These are phyloP conservation scores for Plebejus melissa DNA, from an alignment of 2,888 invertebrate genomes.

Conservation along the genomic window DNA sequence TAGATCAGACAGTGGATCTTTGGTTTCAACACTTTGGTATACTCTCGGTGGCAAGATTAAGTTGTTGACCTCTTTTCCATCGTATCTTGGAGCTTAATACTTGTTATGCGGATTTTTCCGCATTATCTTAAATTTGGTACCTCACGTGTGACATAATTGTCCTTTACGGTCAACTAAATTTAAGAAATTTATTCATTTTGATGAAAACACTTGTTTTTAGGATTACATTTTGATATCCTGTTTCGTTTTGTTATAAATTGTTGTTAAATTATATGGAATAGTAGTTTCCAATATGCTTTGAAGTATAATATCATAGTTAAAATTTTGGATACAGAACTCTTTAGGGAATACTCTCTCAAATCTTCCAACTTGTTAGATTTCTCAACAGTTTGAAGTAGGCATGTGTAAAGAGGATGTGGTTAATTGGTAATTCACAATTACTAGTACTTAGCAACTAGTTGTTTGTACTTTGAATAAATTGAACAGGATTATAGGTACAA, in stretches of 20 bases:
- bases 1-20: not conserved
- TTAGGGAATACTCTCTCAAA: not conserved
- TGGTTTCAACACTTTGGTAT: not conserved
- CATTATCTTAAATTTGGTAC: constrained; percentile 18
- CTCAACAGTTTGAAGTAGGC: not conserved
- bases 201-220: not conserved
- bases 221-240: not conserved
- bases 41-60: constrained; percentile 14
- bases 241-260: not conserved
- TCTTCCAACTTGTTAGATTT: not conserved
- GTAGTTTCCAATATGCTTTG: not conserved
- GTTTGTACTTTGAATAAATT: constrained; percentile 26
- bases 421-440: constrained; percentile 20
- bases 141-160: not conserved
- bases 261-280: not conserved
- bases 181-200: not conserved
- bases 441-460: not conserved
- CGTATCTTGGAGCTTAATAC: constrained; percentile 18
- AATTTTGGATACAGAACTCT: not conserved
- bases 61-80: constrained; percentile 24
- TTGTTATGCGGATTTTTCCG: constrained; percentile 26
- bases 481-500: not conserved
- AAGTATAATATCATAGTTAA: not conserved
- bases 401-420: constrained; percentile 8
- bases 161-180: not conserved